Conservation (phyloP, 2,797 vertebrate genomes). For the Oophaga sylvatica region DNA sequence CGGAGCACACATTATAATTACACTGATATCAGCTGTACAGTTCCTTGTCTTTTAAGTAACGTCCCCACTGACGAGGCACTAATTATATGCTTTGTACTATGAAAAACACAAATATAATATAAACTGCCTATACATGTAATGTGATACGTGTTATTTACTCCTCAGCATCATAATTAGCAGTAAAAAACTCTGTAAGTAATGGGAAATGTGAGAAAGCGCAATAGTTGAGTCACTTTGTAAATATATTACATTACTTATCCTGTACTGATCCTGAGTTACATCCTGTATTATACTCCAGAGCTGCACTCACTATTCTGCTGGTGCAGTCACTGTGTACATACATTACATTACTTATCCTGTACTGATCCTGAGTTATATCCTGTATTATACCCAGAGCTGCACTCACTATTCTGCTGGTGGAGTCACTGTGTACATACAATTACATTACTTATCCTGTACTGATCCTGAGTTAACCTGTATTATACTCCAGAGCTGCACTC, state of each 20-base stretch:
- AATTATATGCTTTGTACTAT: not conserved
- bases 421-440: too few species aligned
- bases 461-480: too few species aligned
- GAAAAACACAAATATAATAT: not conserved
- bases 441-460: too few species aligned
- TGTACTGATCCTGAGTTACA: not conserved
- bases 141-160: not conserved
- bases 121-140: not conserved
- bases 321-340: too few species aligned
- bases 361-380: too few species aligned
- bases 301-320: too few species aligned
- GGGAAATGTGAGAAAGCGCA: not conserved
- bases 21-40: not conserved
- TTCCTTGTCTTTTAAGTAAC: not conserved
- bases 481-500: too few species aligned
- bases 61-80: not conserved
- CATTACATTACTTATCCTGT: too few species aligned
- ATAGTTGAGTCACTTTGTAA: not conserved
- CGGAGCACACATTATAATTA: not conserved
- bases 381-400: too few species aligned
- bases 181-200: too few species aligned
- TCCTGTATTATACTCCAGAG: not conserved
- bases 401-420: too few species aligned
- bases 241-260: not conserved
- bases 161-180: not conserved